Conservation (phyloP, 2,888 invertebrate species). For the Hipparchia sbordonii region DNA sequence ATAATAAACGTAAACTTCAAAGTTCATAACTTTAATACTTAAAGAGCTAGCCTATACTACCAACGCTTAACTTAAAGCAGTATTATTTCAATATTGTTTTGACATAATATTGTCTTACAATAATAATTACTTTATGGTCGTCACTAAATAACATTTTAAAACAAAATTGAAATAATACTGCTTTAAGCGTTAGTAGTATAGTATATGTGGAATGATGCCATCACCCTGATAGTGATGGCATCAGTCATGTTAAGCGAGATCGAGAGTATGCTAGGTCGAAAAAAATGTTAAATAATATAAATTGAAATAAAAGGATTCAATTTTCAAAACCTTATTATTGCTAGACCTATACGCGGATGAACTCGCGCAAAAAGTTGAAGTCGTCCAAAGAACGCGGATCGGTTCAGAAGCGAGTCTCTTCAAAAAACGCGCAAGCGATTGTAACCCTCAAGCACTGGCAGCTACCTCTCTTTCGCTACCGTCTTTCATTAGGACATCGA, state of each 20-base stretch:
- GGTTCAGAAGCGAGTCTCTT: constrained; percentile 55
- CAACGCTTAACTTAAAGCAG: no score
- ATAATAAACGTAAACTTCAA: background rate
- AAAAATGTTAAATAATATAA: no score
- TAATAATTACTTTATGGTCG: no score
- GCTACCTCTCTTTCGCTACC: constrained; percentile 57
- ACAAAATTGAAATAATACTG: no score
- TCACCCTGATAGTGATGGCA: no score
- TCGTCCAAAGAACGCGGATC: constrained; percentile 78
- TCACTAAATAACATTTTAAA: no score
- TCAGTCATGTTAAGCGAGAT: background rate
- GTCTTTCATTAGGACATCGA: constrained; percentile 62
- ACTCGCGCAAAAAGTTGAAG: constrained; percentile 76
- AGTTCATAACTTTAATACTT: no score
- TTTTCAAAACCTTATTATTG: constrained; percentile 71
- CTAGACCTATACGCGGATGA: constrained; percentile 67
- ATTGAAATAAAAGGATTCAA: constrained; percentile 46
- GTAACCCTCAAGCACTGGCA: constrained; percentile 56
- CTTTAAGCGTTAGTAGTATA: no score
- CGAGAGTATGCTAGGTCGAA: background rate
- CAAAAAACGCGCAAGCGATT: constrained; percentile 56
- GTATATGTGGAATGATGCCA: no score
- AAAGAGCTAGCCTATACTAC: no score
- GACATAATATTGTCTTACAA: no score
- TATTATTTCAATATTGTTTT: no score